These are phyloP conservation scores for Forbesichthys agassizii DNA, from an alignment of 2,113 vertebrate species.

Conservation along the genomic window DNA sequence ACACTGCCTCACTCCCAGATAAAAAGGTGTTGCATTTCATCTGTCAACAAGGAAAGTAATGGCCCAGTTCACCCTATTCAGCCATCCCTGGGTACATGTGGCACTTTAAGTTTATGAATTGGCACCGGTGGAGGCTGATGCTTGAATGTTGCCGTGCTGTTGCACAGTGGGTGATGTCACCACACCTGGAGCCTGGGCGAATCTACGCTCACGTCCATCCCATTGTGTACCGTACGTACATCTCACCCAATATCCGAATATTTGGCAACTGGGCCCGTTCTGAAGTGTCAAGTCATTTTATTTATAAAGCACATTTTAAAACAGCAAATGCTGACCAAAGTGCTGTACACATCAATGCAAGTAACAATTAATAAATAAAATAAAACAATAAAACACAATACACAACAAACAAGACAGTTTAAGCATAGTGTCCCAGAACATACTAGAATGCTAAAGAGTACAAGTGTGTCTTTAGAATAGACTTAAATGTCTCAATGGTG, in stretches of 20 bases:
- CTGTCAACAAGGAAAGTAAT: background rate
- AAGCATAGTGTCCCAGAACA: too few species aligned
- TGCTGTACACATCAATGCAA: too few species aligned
- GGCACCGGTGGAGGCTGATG: background rate
- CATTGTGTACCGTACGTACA: background rate
- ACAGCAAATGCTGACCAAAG: too few species aligned
- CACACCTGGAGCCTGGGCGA: background rate
- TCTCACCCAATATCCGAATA: background rate
- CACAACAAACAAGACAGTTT: too few species aligned
- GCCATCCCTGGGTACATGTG: background rate
- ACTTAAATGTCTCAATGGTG: too few species aligned
- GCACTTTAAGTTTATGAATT: background rate
- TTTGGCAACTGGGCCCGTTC: background rate
- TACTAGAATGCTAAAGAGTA: too few species aligned
- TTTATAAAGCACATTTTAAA: too few species aligned
- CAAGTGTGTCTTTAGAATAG: too few species aligned
- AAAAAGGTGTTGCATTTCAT: background rate
- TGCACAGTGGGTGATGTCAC: background rate
- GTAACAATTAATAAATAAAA: too few species aligned
- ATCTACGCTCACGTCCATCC: background rate
- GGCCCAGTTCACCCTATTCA: too few species aligned
- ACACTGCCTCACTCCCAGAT: conserved; percentile 11
- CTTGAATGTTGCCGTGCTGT: background rate
- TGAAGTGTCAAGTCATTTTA: background rate
- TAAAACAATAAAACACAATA: too few species aligned